Percentiles rank a stretch among this genome's conserved stretches.
These are phyloP conservation scores for Horisme vitalbata DNA, from an alignment of 2,888 invertebrate genomes.

Conservation along the genomic window DNA sequence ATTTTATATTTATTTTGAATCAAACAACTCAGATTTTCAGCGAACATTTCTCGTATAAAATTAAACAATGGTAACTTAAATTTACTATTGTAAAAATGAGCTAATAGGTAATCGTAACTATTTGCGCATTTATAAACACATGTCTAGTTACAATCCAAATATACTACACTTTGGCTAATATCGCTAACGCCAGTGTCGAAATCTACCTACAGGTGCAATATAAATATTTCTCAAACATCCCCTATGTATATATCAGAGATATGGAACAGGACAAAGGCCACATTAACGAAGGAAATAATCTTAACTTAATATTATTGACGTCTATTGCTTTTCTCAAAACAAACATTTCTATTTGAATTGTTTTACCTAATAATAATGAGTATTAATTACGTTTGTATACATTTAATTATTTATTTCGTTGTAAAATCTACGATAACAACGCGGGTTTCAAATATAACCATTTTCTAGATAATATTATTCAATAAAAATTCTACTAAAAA, in stretches of 20 bases:
- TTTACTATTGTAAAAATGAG: constrained; percentile 21
- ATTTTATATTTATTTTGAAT: constrained; percentile 13
- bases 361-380: constrained; percentile 39
- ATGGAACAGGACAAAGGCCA: constrained; percentile 38
- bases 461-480: constrained; percentile 32
- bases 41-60: constrained; percentile 16
- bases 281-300: constrained; percentile 38
- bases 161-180: constrained; percentile 27
- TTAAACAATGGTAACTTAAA: constrained; percentile 32
- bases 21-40: constrained; percentile 18
- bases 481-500: constrained; percentile 40
- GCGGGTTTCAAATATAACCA: constrained; percentile 48
- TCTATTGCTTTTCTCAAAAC: constrained; percentile 40
- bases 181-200: constrained; percentile 28
- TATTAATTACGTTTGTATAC: constrained; percentile 52
- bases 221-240: constrained; percentile 38
- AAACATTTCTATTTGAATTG: constrained; percentile 36
- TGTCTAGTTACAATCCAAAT: constrained; percentile 34
- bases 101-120: constrained; percentile 23
- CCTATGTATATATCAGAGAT: constrained; percentile 26
- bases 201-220: constrained; percentile 64
- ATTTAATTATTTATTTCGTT: constrained; percentile 69
- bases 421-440: constrained; percentile 76
- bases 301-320: constrained; percentile 25
- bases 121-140: constrained; percentile 55